Percentiles rank a stretch among this genome's conserved stretches.
phyloP scores from a whole-genome alignment of 2,888 invertebrate genomes.

The Vesta saturnalis region DNA sequence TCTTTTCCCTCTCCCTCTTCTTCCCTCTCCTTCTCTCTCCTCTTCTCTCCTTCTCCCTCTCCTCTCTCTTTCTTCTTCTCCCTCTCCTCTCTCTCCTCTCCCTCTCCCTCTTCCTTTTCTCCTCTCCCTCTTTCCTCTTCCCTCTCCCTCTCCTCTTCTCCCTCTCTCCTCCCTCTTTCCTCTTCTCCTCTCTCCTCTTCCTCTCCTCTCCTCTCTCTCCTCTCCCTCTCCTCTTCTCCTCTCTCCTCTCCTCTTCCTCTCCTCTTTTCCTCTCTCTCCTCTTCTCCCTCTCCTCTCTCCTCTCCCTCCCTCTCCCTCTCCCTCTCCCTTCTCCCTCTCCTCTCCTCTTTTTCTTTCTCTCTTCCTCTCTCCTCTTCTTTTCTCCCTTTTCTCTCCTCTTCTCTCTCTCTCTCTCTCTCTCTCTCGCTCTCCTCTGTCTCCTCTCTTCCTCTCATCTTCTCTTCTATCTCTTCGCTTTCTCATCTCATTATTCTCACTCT shows the following conservation, averaged over 20 bases:
- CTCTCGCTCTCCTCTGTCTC: too few relatives aligned
- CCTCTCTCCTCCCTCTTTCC: background rate
- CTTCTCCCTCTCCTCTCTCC: background rate
- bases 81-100: background rate
- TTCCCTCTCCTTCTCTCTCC: too few relatives aligned
- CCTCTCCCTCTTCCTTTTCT: background rate
- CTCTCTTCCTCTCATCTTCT: too few relatives aligned
- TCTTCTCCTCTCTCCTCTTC: background rate
- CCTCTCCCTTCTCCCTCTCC: background rate
- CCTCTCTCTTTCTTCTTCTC: background rate
- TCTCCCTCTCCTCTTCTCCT: background rate
- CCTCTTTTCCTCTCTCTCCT: background rate
- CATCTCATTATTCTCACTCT: background rate
- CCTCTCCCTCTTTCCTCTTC: background rate
- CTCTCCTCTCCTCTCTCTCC: background rate
- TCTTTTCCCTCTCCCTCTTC: background rate
- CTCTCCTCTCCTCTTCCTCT: background rate
- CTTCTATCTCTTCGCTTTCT: too few relatives aligned
- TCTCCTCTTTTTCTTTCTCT: background rate
- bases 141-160: background rate
- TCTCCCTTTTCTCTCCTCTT: background rate
- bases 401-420: too few relatives aligned
- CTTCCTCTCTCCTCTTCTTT: background rate
- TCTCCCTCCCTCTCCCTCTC: background rate
- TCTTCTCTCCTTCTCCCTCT: too few relatives aligned